phyloP scores from a whole-genome alignment of 2,888 invertebrate species.

The Himalopsyche kuldschensis region DNA sequence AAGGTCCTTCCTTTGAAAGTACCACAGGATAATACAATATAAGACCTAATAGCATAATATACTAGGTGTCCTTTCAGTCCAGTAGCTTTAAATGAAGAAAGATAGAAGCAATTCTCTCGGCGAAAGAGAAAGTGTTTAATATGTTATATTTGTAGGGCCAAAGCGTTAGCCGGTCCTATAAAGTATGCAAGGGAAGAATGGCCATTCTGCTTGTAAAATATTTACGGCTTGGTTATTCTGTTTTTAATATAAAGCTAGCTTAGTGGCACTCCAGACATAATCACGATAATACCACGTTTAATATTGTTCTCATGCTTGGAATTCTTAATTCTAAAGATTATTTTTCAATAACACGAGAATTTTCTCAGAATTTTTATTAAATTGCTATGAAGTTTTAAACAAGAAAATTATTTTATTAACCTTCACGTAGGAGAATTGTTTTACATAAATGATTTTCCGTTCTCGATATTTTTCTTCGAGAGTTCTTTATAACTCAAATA shows the following conservation, averaged over 20 bases:
- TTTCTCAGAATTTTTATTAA: no score
- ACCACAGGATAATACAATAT: neutral
- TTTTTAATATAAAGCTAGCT: slow-evolving; percentile 16
- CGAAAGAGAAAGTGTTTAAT: slow-evolving; percentile 29
- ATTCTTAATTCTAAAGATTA: neutral
- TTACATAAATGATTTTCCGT: no score
- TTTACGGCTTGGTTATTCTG: slow-evolving; percentile 18
- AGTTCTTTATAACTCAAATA: no score
- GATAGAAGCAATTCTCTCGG: slow-evolving; percentile 25
- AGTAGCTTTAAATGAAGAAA: slow-evolving; percentile 34
- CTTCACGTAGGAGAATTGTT: no score
- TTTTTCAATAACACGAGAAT: neutral
- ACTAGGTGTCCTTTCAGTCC: slow-evolving; percentile 29
- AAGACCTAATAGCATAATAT: slow-evolving; percentile 38
- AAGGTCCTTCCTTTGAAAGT: neutral
- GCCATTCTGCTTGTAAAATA: slow-evolving; percentile 19
- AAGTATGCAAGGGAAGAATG: slow-evolving; percentile 27
- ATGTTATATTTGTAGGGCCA: slow-evolving; percentile 12
- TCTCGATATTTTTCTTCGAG: no score
- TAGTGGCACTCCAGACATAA: slow-evolving; percentile 1
- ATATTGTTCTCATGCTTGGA: neutral
- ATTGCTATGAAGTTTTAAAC: no score
- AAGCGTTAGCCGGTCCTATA: slow-evolving; percentile 2
- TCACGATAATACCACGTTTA: neutral
- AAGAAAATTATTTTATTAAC: no score